phyloP scores from a whole-genome alignment of 2,797 vertebrate species.

The Spinus pinus region DNA sequence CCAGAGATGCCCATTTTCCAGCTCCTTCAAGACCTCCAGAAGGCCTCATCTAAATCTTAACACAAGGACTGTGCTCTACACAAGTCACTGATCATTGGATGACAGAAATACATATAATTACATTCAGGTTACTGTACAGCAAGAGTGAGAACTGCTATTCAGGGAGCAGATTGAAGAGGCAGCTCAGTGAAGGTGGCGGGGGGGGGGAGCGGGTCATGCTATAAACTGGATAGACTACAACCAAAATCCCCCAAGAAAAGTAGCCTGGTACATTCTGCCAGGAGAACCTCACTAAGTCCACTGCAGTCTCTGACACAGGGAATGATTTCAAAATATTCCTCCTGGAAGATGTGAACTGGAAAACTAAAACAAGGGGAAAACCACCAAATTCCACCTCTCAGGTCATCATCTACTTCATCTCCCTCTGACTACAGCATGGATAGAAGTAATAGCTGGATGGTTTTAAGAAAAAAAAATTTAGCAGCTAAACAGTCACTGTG shows the following conservation, averaged over 20 bases:
- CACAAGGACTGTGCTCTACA: neutral
- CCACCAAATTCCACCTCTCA: neutral
- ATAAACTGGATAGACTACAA: neutral
- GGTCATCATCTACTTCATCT: neutral
- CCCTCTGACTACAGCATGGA: neutral
- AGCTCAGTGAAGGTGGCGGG: rapidly evolving
- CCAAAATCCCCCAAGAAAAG: neutral
- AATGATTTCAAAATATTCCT: neutral
- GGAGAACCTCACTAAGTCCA: neutral
- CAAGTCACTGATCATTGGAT: neutral
- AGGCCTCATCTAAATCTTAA: neutral
- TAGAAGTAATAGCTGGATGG: neutral
- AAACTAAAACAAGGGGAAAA: neutral
- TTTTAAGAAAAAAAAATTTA: neutral
- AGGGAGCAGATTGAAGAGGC: neutral
- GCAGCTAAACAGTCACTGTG: neutral
- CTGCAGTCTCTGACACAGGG: neutral
- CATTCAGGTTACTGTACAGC: neutral
- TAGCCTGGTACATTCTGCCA: rapidly evolving
- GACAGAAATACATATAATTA: neutral
- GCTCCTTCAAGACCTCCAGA: neutral
- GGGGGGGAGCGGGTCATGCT: rapidly evolving
- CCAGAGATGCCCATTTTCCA: neutral
- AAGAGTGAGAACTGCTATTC: neutral
- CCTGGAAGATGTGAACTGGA: neutral